Evolutionary conservation across 1,140 invertebrate species (phyloP), one percentile per base, ranked within the genome.

Genomic region (Cephus cinctus): DNA sequence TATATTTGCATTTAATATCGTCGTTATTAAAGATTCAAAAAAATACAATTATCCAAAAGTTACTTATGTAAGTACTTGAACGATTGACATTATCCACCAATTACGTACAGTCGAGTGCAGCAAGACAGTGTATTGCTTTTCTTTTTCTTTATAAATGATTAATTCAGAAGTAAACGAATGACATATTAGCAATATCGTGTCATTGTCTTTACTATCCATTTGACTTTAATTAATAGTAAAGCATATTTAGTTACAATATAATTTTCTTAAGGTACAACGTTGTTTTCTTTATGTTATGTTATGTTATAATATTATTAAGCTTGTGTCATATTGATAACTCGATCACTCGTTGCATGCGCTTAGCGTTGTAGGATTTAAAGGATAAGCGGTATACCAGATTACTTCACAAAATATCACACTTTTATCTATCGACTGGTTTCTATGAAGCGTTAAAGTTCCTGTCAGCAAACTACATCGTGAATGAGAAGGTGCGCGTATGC

Each of bases 301-400:
- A n/a, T n/a, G n/a, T n/a, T n/a, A n/a, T n/a, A n/a, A n/a, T n/a
- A n/a, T n/a, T n/a, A n/a, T n/a, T n/a, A n/a, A n/a, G n/a, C n/a
- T n/a, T n/a, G n/a, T n/a, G n/a, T n/a, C 50, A 40, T 52, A 35
- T 52, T 57, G 56, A 60, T 47, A 38, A 56, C 49, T 58, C 61
- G 54, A 48, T 59, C 54, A 62, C 56, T 62, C 54, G 54, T 59
- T 45, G 51, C 59, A 63, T 63, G 61, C 61, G 59, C 59, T 59
- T 61, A 63, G 61, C 61, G 57, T 62, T 62, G 50, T 51, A 43
- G 54, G 43, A 57, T 56, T n/a, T n/a, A 56, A 31, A 47, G 56
- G 47, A 47, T 56, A 61, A 63, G 59, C 59, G 59, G 48, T 61
- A 49, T n/a, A 51, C 56, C 49, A 46, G 60, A 59, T 52, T 47